Percentiles rank a stretch among this genome's conserved stretches.
Conservation (phyloP, 2,113 vertebrate species). For the Etia nguti region DNA sequence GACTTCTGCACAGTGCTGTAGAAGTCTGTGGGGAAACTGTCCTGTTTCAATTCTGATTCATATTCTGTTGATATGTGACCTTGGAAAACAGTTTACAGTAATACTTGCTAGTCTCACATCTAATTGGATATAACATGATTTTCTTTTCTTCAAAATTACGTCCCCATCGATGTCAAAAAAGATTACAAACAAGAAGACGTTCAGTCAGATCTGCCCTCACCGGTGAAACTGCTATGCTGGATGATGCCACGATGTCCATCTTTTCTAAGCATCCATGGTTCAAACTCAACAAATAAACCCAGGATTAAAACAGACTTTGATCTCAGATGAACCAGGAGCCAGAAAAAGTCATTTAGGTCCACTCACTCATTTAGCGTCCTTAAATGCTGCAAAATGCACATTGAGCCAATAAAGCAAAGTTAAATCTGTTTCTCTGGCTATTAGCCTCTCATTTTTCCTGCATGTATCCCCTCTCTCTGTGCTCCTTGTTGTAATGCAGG, state of each 20-base stretch:
- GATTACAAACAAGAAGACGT: not conserved
- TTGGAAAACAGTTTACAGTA: not conserved
- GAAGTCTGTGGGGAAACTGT: not conserved
- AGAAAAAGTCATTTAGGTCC: not conserved
- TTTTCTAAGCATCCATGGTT: not conserved
- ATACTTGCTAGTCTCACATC: rapidly evolving
- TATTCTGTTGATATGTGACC: not conserved
- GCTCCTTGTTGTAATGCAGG: not conserved
- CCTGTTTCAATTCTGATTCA: not conserved
- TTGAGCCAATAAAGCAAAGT: not conserved
- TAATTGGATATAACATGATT: too few relatives aligned
- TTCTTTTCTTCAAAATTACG: not conserved
- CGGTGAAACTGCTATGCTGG: not conserved
- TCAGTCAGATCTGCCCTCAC: not conserved
- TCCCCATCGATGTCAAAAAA: not conserved
- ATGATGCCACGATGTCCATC: rapidly evolving
- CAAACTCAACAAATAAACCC: not conserved
- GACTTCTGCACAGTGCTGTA: not conserved
- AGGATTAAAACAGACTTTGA: not conserved
- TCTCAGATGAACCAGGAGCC: not conserved
- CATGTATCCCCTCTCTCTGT: not conserved
- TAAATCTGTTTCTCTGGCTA: not conserved
- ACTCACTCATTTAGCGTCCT: not conserved
- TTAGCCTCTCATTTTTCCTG: not conserved
- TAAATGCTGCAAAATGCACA: not conserved